Base-by-base conservation (phyloP, 1,140 invertebrate species). In the Drosophila pandora region DNA sequence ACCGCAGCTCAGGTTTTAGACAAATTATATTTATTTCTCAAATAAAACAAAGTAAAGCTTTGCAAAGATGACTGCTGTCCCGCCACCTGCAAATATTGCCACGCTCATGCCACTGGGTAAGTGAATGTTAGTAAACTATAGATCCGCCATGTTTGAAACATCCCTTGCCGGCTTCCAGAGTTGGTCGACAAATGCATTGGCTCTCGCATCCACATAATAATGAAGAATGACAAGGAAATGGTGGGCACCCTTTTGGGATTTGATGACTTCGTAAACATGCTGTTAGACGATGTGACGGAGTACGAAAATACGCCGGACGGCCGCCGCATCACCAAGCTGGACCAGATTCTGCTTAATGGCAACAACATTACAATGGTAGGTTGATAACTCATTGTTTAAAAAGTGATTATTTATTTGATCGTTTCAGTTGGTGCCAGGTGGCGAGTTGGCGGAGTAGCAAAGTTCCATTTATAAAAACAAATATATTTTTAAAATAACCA, bases 171-270 rank as follows among this genome's bases (percentile, higher is more conserved):
- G 73, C 39, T 58, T 60, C 23, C 90, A 97, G 99, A 99, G 93
- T 93, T 99, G 71, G 98, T 99, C n/a, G 99, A 99, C 90, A 99
- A 99, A 94, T 99, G 99, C 92, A 99, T 99, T 91, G 99, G 99
- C 17, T 99, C 98, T 0, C 93, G 97, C 64, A 99, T 99, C 89
- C 99, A 99, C 89, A 99, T 99, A 23, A 99, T 99, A 41, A 99
- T 99, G 98, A 99, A 99, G 93, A 99, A 98, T 92, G 98, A 99
- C 89, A 99, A 99, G 92, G 99, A 99, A 94, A 98, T 99, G 90
- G 98, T 99, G 10, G 99, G 99, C 60, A 99, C 98, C 0, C 92
- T 99, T 17, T 93, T 98, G 64, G 99, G 99, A 7, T 99, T 99
- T 92, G 99, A 99, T 93, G 98, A 99, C 93, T 99, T 99, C 93